Evolutionary conservation across 2,888 invertebrate genomes (phyloP).

Genomic region (Pyrrhia umbra): DNA sequence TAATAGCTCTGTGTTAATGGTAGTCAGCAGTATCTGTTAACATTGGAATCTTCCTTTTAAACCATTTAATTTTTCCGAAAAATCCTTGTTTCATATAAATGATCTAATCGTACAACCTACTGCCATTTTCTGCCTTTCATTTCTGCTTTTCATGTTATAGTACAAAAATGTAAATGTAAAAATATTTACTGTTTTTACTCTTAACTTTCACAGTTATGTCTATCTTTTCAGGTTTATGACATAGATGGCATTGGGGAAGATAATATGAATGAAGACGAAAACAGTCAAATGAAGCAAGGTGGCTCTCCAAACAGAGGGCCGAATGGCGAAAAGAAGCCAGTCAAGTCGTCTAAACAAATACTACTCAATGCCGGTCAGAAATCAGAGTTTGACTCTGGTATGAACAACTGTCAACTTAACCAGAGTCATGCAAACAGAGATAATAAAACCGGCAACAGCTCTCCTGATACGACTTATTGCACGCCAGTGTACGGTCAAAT

Average conservation of each 20-base stretch:
- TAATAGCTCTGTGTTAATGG: too few relatives aligned
- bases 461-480: constrained; percentile 85
- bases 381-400: constrained; percentile 87
- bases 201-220: background rate
- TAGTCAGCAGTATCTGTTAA: too few relatives aligned
- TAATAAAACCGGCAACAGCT: constrained; percentile 70
- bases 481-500: constrained; percentile 88
- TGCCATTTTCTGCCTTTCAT: too few relatives aligned
- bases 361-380: constrained; percentile 87
- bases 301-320: constrained; percentile 72
- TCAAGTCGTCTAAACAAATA: constrained; percentile 87
- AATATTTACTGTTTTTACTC: too few relatives aligned
- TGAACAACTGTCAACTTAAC: constrained; percentile 86
- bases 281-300: constrained; percentile 48
- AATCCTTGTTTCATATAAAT: too few relatives aligned
- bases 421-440: constrained; percentile 75
- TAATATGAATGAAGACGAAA: constrained; percentile 82
- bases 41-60: too few relatives aligned
- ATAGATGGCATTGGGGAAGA: constrained; percentile 86
- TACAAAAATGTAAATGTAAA: too few relatives aligned
- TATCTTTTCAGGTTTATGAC: constrained; percentile 81
- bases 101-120: too few relatives aligned
- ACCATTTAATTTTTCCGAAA: too few relatives aligned
- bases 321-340: constrained; percentile 74
- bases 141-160: too few relatives aligned